Percentiles rank a stretch among this genome's conserved stretches.
phyloP scores from a whole-genome alignment of 2,888 invertebrate species.

The Cinara cedri region DNA sequence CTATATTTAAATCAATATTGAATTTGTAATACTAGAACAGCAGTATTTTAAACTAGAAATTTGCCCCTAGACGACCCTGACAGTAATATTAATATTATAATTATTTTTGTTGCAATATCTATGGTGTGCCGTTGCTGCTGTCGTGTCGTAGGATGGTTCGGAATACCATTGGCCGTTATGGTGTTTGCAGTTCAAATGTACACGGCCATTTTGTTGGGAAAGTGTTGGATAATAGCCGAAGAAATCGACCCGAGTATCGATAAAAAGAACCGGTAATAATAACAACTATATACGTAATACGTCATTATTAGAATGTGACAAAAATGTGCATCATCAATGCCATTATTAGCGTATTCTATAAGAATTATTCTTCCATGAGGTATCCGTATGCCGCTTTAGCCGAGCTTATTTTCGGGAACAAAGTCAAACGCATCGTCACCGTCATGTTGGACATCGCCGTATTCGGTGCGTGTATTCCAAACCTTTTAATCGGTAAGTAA shows the following conservation, averaged over 20 bases:
- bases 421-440: constrained; percentile 70
- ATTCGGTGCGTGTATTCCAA: constrained; percentile 80
- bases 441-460: constrained; percentile 76
- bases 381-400: constrained; percentile 86
- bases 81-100: too few relatives aligned
- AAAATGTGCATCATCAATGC: background rate
- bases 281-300: background rate
- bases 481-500: constrained; percentile 75
- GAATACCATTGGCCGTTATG: constrained; percentile 72
- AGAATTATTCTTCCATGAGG: constrained; percentile 65
- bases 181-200: constrained; percentile 78
- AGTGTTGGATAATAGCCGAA: constrained; percentile 82
- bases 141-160: constrained; percentile 69
- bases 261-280: constrained; percentile 67
- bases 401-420: constrained; percentile 75
- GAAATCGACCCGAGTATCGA: constrained; percentile 72
- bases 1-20: too few relatives aligned
- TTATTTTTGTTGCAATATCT: too few relatives aligned
- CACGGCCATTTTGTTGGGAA: constrained; percentile 79
- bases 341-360: too few relatives aligned
- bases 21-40: too few relatives aligned
- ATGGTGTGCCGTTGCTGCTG: too few relatives aligned
- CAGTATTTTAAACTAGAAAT: too few relatives aligned
- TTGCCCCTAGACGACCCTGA: too few relatives aligned
- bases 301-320: background rate